phyloP scores from a whole-genome alignment of 2,113 vertebrate genomes.

The Osmerus mordax region DNA sequence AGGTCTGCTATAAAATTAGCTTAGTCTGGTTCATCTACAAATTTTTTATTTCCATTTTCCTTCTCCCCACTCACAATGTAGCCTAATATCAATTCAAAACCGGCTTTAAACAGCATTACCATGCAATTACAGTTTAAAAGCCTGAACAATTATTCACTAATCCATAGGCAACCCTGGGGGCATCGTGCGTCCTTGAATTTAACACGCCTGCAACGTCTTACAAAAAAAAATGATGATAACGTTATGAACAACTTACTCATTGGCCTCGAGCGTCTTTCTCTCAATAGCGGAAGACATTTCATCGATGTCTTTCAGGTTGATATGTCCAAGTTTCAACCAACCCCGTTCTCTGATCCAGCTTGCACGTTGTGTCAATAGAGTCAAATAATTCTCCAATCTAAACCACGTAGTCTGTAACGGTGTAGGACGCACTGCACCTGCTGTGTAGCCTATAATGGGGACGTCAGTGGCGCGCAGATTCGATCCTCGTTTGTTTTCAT shows the following conservation, averaged over 20 bases:
- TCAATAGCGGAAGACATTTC: constrained; percentile 93
- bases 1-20: too few relatives aligned
- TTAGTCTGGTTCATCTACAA: too few relatives aligned
- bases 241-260: constrained; percentile 85
- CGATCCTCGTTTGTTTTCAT: neutral
- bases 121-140: neutral
- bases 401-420: neutral
- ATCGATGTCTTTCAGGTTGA: constrained; percentile 17
- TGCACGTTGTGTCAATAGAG: constrained; percentile 9
- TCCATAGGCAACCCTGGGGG: neutral
- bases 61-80: too few relatives aligned
- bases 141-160: neutral
- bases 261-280: constrained; percentile 91
- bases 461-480: neutral
- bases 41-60: too few relatives aligned
- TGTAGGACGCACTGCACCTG: constrained; percentile 53
- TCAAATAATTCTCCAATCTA: neutral
- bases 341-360: neutral
- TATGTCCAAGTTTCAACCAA: constrained; percentile 23
- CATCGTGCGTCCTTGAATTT: neutral
- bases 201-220: neutral
- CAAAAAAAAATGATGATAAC: too few relatives aligned
- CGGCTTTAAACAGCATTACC: neutral
- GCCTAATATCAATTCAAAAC: neutral
- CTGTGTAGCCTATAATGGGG: constrained; percentile 11